phyloP scores from a whole-genome alignment of 64 coral and sea anemone genomes.

The Actinia equina region DNA sequence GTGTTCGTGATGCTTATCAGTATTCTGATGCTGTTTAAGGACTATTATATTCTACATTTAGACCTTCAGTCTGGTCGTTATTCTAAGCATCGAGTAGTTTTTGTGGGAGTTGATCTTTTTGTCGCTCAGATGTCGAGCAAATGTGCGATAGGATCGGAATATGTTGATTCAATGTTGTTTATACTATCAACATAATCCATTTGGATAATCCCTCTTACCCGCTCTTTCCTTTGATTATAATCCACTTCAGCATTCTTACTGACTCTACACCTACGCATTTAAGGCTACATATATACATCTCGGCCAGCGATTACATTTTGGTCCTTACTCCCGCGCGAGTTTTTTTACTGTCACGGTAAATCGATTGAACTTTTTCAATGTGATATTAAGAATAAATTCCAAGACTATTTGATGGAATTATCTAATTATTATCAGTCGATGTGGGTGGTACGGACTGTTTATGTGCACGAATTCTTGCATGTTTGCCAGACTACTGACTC shows the following conservation, averaged over 20 bases:
- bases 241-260: background rate
- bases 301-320: background rate
- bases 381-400: background rate
- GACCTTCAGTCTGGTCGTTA: background rate
- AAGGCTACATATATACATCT: background rate
- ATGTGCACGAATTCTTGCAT: no score
- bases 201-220: slow-evolving; percentile 13
- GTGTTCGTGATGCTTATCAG: background rate
- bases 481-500: background rate
- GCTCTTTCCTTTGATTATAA: background rate
- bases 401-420: background rate
- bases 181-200: slow-evolving; percentile 15
- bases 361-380: background rate
- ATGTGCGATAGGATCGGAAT: background rate
- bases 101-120: background rate
- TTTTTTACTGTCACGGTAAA: background rate
- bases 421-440: background rate
- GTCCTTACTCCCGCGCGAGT: background rate
- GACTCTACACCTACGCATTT: background rate
- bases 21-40: background rate
- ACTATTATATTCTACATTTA: background rate
- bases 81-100: background rate
- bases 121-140: background rate
- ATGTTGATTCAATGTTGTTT: background rate
- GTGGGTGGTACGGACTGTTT: background rate